These are phyloP conservation scores for Theodoxus fluviatilis DNA, from an alignment of 2,888 invertebrate genomes.

Conservation along the genomic window DNA sequence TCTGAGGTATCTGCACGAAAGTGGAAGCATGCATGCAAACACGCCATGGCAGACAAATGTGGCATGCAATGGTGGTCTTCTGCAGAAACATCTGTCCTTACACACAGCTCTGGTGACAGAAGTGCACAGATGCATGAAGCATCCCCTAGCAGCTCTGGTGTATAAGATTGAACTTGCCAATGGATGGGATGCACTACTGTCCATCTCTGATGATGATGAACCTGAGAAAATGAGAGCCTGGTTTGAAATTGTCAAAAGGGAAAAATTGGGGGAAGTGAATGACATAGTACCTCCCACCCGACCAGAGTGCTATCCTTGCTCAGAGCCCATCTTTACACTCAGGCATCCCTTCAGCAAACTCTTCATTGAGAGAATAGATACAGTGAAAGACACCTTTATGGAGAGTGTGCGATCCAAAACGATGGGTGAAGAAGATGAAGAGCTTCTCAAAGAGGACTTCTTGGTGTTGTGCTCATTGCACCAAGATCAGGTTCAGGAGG, in stretches of 20 bases:
- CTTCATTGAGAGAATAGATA: conserved; percentile 22
- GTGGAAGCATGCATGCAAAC: too few species aligned
- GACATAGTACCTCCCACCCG: neutral
- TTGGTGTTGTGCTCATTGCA: conserved; percentile 9
- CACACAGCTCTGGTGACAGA: conserved; percentile 15
- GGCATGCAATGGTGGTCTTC: conserved; percentile 2
- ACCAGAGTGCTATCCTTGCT: conserved; percentile 12
- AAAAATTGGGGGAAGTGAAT: neutral
- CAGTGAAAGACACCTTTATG: conserved; percentile 1
- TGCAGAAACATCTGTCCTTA: neutral
- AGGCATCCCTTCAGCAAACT: conserved; percentile 15
- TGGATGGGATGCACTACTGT: conserved; percentile 16
- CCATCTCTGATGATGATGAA: neutral
- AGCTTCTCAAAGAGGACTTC: neutral
- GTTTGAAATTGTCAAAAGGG: neutral
- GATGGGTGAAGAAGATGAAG: neutral
- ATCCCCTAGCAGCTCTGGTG: conserved; percentile 18
- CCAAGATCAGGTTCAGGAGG: neutral
- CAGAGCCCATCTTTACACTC: neutral
- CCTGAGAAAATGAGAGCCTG: conserved; percentile 4
- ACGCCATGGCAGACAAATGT: conserved; percentile 18
- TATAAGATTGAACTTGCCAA: conserved; percentile 18
- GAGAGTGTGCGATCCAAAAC: neutral
- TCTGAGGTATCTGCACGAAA: neutral
- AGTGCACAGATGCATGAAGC: conserved; percentile 13